Percentiles rank a stretch among this genome's conserved stretches.
Evolutionary conservation across 1,140 invertebrate species (phyloP).

Genomic region (Lucilia sericata): DNA sequence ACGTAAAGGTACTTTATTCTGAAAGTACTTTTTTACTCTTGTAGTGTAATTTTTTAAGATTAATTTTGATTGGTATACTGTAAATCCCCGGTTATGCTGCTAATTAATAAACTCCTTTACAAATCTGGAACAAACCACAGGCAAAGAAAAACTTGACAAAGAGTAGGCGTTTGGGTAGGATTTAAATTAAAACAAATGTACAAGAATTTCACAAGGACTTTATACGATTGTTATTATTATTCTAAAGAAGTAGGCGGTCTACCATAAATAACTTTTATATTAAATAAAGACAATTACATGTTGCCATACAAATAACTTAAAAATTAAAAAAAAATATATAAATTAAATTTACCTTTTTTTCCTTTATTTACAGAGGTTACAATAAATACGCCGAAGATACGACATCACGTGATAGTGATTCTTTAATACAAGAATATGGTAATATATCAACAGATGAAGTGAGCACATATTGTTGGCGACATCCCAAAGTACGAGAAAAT

Average conservation of each 20-base stretch:
- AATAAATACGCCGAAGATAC: constrained; percentile 77
- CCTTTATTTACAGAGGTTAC: constrained; percentile 72
- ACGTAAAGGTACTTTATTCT: no score
- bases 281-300: background rate
- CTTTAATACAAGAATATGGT: constrained; percentile 81
- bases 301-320: background rate
- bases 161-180: background rate
- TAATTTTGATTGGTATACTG: no score
- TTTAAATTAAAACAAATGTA: background rate
- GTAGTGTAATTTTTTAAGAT: no score
- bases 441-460: constrained; percentile 72
- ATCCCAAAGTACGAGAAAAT: constrained; percentile 86
- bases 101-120: background rate
- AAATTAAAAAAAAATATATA: constrained; percentile 34
- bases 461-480: constrained; percentile 79
- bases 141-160: background rate
- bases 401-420: constrained; percentile 82
- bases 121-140: background rate
- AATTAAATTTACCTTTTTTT: constrained; percentile 45
- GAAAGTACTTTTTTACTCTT: no score
- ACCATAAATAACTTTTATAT: background rate
- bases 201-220: background rate
- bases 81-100: no score
- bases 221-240: background rate
- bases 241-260: background rate